phyloP scores from a whole-genome alignment of 1,140 invertebrate species.

The Lasioglossum baleicum region DNA sequence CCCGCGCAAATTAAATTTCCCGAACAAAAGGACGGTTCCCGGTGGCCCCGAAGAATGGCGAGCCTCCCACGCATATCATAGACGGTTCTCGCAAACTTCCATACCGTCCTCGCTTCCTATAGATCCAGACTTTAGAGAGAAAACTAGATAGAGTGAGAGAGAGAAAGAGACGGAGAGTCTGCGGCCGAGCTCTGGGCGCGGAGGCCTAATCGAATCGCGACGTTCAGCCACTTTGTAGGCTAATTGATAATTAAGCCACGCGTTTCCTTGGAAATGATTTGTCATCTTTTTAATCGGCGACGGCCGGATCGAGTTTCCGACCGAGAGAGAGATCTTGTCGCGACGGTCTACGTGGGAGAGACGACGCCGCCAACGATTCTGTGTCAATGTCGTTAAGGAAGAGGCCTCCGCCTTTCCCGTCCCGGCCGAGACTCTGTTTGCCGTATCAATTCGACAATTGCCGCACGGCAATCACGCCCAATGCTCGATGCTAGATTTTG shows the following conservation, averaged over 20 bases:
- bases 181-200: neutral
- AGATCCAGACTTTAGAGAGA: too few species aligned
- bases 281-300: constrained; percentile 14
- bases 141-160: too few species aligned
- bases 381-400: constrained; percentile 48
- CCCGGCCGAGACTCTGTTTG: neutral
- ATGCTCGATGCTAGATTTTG: too few species aligned
- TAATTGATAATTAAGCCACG: constrained; percentile 39
- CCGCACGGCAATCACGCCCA: constrained; percentile 16
- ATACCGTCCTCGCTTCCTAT: too few species aligned
- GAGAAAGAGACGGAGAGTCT: too few species aligned
- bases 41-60: neutral
- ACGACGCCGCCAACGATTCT: neutral
- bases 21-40: neutral
- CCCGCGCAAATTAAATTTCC: neutral
- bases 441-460: neutral
- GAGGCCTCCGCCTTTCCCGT: neutral
- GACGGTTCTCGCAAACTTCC: too few species aligned
- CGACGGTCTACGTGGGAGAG: neutral
- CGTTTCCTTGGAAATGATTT: constrained; percentile 58
- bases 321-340: neutral
- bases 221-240: constrained; percentile 40
- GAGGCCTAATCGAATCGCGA: constrained; percentile 13
- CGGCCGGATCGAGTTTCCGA: constrained; percentile 28
- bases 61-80: neutral